Evolutionary conservation across 2,888 invertebrate genomes (phyloP), one percentile per base, ranked within the genome.

Genomic region (Heterodera filipjevi): DNA sequence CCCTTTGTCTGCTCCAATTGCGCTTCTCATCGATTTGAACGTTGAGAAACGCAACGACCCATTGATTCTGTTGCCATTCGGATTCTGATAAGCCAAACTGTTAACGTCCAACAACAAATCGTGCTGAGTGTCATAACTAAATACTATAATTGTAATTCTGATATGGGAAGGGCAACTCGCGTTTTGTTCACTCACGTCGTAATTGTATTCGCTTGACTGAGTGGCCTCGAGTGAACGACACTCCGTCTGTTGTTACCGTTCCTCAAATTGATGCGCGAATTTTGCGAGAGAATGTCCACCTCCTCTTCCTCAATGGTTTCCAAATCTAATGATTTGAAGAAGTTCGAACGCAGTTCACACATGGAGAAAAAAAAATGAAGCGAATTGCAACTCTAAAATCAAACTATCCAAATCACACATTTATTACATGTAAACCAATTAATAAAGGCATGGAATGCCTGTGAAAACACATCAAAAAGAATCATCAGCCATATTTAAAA

Each of bases 271-370:
- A 44, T 33, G 59, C 75, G 75, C n/a, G 75, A 75, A 64, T 75
- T 30, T 35, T 75, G 75, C 12, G 75, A 75, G 10, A 75, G 44
- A 53, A 66, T 27, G 68, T 75, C 75, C 16, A 30, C 75, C 30
- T 66, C 66, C 68, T 75, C 75, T 66, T 75, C 75, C 44, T 75
- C 75, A 75, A 75, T 75, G 5, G 75, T 75, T 53, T 75, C 75
- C 75, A 75, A 66, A 75, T 75, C 66, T 44, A 75, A 68, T 68
- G 32, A 35, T 33, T 68, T 68, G 32, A 68, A 35, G 68, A 35
- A 35, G 33, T 22, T 8, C 35, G 68, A 32, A 22, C 68, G 68
- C 68, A 35, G 16, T 6, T 68, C 68, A 33, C 68, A 68, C 68
- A 68, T 68, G 10, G 49, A 49, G 19, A 16, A 49, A 49, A 14